phyloP scores from a whole-genome alignment of 2,888 invertebrate species.

The Hirtodrosophila cameraria region DNA sequence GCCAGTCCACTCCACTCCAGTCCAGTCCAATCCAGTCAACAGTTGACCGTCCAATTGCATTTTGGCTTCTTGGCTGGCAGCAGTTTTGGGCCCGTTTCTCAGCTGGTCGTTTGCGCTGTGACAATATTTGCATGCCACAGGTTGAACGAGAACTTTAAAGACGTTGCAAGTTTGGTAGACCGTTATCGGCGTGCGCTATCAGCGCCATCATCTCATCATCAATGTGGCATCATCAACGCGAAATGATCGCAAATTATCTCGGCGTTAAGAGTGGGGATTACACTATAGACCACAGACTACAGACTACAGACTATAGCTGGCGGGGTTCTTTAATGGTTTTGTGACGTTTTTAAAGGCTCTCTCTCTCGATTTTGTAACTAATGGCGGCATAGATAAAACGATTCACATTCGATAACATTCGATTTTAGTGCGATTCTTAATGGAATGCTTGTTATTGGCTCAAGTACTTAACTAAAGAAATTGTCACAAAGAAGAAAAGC shows the following conservation, averaged over 20 bases:
- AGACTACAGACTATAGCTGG: too few species aligned
- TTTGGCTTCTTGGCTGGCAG: slow-evolving; percentile 49
- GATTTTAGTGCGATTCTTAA: slow-evolving; percentile 41
- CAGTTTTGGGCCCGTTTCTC: slow-evolving; percentile 1
- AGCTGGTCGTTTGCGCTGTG: slow-evolving; percentile 16
- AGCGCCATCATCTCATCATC: slow-evolving; percentile 78
- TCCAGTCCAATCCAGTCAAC: slow-evolving; percentile 37
- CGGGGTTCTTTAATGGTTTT: slow-evolving; percentile 63
- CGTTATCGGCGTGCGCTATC: slow-evolving; percentile 68
- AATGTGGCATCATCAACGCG: slow-evolving; percentile 76
- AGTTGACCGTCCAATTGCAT: slow-evolving; percentile 53
- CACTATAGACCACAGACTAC: too few species aligned
- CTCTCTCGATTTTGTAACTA: slow-evolving; percentile 69
- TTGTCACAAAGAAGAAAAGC: too few species aligned
- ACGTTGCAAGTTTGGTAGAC: slow-evolving; percentile 23
- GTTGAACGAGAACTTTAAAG: slow-evolving; percentile 12
- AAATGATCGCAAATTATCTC: slow-evolving; percentile 80
- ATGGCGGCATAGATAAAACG: slow-evolving; percentile 70
- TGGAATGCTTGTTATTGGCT: slow-evolving; percentile 26
- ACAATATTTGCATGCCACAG: slow-evolving; percentile 69
- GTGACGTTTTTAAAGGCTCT: slow-evolving; percentile 72
- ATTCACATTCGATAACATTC: slow-evolving; percentile 29
- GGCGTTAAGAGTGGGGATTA: slow-evolving; percentile 57
- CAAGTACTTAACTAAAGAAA: slow-evolving; percentile 6
- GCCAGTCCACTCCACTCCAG: slow-evolving; percentile 10